Evolutionary conservation across 2,113 vertebrate species (phyloP).

Genomic region (Antigone vipio): DNA sequence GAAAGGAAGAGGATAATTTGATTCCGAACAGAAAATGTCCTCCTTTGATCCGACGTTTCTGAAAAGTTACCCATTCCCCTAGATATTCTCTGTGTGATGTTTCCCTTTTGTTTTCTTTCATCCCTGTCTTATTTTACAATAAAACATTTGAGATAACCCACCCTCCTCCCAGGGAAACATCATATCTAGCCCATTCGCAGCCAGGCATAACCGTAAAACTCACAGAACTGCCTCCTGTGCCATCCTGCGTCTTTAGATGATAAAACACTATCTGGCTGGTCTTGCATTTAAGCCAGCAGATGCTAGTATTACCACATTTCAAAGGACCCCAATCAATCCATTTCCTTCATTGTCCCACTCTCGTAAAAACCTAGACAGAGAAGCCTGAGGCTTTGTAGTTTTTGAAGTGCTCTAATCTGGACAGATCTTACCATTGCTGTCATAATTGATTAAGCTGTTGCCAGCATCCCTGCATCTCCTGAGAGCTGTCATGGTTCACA

Average conservation of each 20-base stretch:
- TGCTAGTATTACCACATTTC: conserved; percentile 32
- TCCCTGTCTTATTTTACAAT: background rate
- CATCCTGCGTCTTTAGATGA: background rate
- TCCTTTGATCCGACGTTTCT: conserved; percentile 26
- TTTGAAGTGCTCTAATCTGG: conserved; percentile 65
- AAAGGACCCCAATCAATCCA: conserved; percentile 25
- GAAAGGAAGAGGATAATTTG: conserved; percentile 49
- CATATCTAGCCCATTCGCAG: background rate
- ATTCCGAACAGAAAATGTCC: background rate
- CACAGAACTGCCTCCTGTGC: background rate
- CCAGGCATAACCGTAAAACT: background rate
- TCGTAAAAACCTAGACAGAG: conserved; percentile 3
- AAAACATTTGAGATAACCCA: background rate
- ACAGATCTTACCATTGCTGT: conserved; percentile 66
- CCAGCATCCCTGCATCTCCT: conserved; percentile 47
- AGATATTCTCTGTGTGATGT: background rate
- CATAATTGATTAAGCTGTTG: conserved; percentile 68
- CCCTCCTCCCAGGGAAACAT: background rate
- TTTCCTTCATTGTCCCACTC: conserved; percentile 42
- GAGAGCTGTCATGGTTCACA: conserved; percentile 65
- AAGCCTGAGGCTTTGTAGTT: conserved; percentile 59
- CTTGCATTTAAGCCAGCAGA: conserved; percentile 46
- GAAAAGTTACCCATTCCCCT: background rate
- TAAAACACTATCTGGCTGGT: background rate
- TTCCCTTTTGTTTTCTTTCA: conserved; percentile 23